Base-by-base conservation (phyloP, 2,888 invertebrate genomes). In the Phragmatobia fuliginosa region DNA sequence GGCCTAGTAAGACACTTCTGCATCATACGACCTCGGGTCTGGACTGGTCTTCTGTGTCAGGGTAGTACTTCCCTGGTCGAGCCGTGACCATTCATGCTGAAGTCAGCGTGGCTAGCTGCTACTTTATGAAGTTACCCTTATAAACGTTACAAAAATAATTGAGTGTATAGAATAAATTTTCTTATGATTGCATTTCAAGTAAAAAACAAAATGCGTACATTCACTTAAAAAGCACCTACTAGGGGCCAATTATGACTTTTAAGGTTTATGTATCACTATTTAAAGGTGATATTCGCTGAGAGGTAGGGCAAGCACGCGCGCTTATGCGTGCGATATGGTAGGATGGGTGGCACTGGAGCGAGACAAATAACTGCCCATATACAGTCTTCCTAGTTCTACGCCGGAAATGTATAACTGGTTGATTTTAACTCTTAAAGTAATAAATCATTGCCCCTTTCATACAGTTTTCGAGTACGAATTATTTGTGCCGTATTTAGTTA, bases 301-400 rank as follows among this genome's bases (percentile, higher is more conserved):
- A 71, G 72, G 32, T 60, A 61, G 38, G 62, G 45, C 32, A 45
- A 49, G 60, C 31, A 66, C 31, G 68, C 66, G 56, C 71, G 65
- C 79, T 84, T 87, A 89, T 89, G 88, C 85, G 92, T 92, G 91
- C 92, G 94, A 91, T 94, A 94, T 94, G 94, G 90, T 94, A 92
- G 86, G 92, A 76, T 93, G 93, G 83, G 83, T 82, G 74, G 87
- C 90, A 82, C 90, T 91, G 87, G 85, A 91, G 89, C 94, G 90
- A 90, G 83, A 76, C 76, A 83, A 86, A 88, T 91, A 89, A 89
- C 87, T 89, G 88, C 86, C 86, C 87, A 87, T 73, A 76, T 74
- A 69, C 79, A 82, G 82, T 87, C 91, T 93, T 93, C 92, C 92
- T 90, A 82, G 85, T 87, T 87, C 87, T 80, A 83, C 78, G 79